These are phyloP conservation scores for Stenurella melanura DNA, from an alignment of 2,888 invertebrate species.

Conservation along the genomic window DNA sequence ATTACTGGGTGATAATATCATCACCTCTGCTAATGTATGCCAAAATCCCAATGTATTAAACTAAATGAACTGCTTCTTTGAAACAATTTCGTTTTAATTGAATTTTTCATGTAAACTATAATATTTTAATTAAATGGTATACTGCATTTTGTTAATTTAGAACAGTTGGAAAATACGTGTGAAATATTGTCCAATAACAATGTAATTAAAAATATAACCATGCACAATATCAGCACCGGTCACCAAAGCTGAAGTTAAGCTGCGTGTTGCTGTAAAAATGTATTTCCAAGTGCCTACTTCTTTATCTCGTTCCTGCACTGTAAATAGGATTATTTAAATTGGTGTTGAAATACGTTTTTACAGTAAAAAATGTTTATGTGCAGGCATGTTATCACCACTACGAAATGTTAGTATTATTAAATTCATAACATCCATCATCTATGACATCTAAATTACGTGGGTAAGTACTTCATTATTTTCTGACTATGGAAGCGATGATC, in stretches of 20 bases:
- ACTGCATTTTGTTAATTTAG: conserved; percentile 25
- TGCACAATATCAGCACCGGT: conserved; percentile 49
- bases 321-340: conserved; percentile 1
- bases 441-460: conserved; percentile 60
- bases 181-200: conserved; percentile 42
- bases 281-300: conserved; percentile 8
- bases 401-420: conserved; percentile 56
- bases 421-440: conserved; percentile 59
- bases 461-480: conserved; percentile 43
- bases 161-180: conserved; percentile 24
- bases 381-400: conserved; percentile 62
- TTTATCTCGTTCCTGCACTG: background rate
- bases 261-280: conserved; percentile 60
- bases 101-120: background rate
- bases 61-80: too few species aligned
- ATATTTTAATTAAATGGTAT: conserved; percentile 39
- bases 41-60: background rate
- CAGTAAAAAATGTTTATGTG: conserved; percentile 58
- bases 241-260: conserved; percentile 61
- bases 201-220: conserved; percentile 51
- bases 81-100: conserved; percentile 9
- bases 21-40: background rate
- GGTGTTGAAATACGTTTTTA: conserved; percentile 43
- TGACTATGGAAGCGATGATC: conserved; percentile 50
- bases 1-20: too few species aligned